Percentiles rank a stretch among this genome's conserved stretches.
Conservation (phyloP, 2,113 vertebrate species). For the Diadophis punctatus region DNA sequence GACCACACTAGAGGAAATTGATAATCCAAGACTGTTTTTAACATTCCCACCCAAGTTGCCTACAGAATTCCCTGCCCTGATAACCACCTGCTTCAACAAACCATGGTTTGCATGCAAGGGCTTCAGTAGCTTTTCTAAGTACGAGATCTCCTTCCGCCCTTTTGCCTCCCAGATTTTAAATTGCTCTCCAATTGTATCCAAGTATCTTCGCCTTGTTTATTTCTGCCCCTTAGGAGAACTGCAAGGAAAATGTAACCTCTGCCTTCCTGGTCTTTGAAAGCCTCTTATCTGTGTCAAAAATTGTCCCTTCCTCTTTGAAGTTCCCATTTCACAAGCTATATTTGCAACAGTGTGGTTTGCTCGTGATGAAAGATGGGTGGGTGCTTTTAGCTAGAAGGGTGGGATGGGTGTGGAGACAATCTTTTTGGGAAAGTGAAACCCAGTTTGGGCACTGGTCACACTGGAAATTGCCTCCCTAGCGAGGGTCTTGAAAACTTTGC, state of each 20-base stretch:
- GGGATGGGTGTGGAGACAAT: not conserved
- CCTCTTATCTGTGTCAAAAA: not conserved
- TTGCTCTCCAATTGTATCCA: not conserved
- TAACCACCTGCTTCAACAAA: not conserved
- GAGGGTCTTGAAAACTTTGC: not conserved
- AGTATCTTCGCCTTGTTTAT: not conserved
- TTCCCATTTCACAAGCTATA: conserved; percentile 16
- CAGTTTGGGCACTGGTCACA: not conserved
- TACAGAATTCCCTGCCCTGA: not conserved
- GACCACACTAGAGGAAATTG: too few relatives aligned
- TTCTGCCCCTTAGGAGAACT: not conserved
- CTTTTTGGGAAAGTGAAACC: not conserved
- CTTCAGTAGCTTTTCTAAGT: not conserved
- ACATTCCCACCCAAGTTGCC: not conserved
- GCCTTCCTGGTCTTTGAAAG: not conserved
- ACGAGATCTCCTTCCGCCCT: not conserved
- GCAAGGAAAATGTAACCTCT: not conserved
- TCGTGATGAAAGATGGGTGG: not conserved
- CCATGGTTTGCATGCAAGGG: not conserved
- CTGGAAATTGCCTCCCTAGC: not conserved
- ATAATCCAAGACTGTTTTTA: not conserved
- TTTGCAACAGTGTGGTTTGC: not conserved
- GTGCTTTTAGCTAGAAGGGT: not conserved
- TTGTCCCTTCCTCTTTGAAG: not conserved
- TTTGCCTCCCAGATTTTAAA: not conserved